These are phyloP conservation scores for Anas capensis DNA, from an alignment of 2,797 vertebrate genomes.

Conservation along the genomic window DNA sequence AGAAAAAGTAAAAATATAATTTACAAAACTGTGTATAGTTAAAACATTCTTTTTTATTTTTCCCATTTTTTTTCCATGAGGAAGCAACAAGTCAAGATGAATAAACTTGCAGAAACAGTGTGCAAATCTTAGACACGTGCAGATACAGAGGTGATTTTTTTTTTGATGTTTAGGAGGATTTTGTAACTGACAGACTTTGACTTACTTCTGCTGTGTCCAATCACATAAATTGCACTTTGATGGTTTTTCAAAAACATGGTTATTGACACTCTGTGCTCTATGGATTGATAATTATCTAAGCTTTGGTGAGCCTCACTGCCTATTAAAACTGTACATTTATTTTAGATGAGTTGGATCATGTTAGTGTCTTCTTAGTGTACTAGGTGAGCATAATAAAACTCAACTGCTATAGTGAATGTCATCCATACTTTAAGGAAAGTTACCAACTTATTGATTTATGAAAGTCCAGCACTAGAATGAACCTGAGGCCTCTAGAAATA, in stretches of 20 bases:
- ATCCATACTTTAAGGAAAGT: neutral
- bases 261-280: neutral
- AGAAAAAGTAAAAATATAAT: neutral
- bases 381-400: neutral
- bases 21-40: neutral
- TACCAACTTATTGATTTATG: neutral
- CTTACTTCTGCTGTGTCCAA: neutral
- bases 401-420: neutral
- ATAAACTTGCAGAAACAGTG: neutral
- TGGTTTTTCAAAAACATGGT: neutral
- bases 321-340: neutral
- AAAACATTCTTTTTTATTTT: neutral
- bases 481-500: neutral
- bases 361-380: neutral
- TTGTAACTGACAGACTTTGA: neutral
- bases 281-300: neutral
- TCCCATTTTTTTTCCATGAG: neutral
- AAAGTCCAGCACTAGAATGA: neutral
- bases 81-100: neutral
- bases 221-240: neutral
- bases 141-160: neutral
- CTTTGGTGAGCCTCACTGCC: neutral
- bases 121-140: neutral
- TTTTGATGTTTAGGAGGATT: neutral
- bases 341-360: neutral